These are phyloP conservation scores for Turdus rufiventris DNA, from an alignment of 2,113 vertebrate genomes.

Conservation along the genomic window DNA sequence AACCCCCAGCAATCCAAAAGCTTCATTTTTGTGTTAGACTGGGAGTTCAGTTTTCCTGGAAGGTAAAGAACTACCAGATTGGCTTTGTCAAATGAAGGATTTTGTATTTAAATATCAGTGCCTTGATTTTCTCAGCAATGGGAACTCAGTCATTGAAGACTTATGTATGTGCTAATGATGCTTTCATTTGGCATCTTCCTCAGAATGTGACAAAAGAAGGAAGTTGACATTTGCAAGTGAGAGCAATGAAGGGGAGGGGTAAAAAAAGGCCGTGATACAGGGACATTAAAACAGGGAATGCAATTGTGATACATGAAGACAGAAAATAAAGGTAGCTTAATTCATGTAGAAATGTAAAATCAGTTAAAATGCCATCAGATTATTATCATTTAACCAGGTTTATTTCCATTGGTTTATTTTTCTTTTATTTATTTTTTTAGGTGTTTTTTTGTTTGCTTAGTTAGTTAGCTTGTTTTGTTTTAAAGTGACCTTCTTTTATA, in stretches of 20 bases:
- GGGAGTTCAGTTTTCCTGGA: conserved; percentile 35
- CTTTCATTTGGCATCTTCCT: neutral
- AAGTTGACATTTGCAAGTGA: neutral
- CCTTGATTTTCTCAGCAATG: neutral
- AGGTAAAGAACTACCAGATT: conserved; percentile 15
- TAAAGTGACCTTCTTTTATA: neutral
- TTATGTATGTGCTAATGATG: neutral
- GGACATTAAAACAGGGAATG: neutral
- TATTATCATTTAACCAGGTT: neutral
- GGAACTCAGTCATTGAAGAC: neutral
- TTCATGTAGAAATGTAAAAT: neutral
- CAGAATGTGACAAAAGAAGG: neutral
- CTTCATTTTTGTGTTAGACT: conserved; percentile 28
- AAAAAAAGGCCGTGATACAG: neutral
- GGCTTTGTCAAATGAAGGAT: conserved; percentile 30
- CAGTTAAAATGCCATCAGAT: neutral
- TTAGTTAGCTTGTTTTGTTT: neutral
- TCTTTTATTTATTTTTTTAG: neutral
- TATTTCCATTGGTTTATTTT: neutral
- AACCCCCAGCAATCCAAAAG: conserved; percentile 51
- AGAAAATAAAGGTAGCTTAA: neutral
- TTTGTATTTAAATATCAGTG: conserved; percentile 45
- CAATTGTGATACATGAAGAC: neutral
- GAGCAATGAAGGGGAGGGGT: neutral
- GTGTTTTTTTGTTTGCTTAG: neutral